phyloP scores from a whole-genome alignment of 2,797 vertebrate genomes.

The Synanceia verrucosa region DNA sequence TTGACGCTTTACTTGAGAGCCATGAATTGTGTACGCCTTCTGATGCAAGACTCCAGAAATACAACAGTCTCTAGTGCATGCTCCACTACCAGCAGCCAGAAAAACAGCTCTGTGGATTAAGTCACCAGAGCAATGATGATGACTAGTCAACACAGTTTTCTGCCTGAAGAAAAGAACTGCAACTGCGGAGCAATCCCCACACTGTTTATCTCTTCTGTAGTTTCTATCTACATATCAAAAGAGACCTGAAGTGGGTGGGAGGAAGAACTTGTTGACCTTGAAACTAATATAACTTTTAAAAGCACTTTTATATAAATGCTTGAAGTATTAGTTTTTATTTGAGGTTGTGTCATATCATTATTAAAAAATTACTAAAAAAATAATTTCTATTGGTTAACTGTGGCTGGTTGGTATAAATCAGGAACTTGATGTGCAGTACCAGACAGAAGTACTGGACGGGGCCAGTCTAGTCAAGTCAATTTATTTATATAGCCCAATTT shows the following conservation, averaged over 20 bases:
- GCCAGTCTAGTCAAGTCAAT: no score
- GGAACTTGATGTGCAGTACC: background rate
- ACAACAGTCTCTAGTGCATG: slow-evolving; percentile 50
- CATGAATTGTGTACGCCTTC: slow-evolving; percentile 33
- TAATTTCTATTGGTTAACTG: background rate
- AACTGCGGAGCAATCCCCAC: slow-evolving; percentile 9
- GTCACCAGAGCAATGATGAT: slow-evolving; percentile 50
- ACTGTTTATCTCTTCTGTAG: slow-evolving; percentile 34
- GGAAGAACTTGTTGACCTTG: slow-evolving; percentile 7
- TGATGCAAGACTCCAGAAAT: slow-evolving; percentile 72
- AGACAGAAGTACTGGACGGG: background rate
- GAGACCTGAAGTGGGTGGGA: slow-evolving; percentile 15
- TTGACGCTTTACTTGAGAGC: slow-evolving; percentile 28
- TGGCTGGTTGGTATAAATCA: background rate
- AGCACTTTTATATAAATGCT: background rate
- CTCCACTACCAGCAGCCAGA: slow-evolving; percentile 57
- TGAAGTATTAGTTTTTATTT: slow-evolving; percentile 4
- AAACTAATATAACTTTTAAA: slow-evolving; percentile 23
- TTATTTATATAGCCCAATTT: no score
- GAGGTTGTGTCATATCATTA: background rate
- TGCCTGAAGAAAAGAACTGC: slow-evolving; percentile 47
- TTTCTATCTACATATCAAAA: slow-evolving; percentile 53
- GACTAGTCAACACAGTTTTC: slow-evolving; percentile 54
- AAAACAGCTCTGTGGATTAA: slow-evolving; percentile 61
- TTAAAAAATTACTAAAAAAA: no score